Evolutionary conservation across 2,113 vertebrate species (phyloP), one percentile per base, ranked within the genome.

Genomic region (Corydoras maculifer): DNA sequence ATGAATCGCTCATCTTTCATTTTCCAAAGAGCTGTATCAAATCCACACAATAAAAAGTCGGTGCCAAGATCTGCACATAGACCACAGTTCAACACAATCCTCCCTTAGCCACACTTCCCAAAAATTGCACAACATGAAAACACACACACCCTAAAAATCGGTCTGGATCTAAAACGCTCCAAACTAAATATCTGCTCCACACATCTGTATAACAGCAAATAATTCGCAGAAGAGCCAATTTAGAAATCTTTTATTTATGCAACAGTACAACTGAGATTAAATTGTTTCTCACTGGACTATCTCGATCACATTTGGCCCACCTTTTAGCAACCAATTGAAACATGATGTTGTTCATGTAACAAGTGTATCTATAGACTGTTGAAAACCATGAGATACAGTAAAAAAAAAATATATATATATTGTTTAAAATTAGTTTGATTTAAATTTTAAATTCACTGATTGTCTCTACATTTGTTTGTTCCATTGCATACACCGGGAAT

Each of bases 161-260:
- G 13, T 14, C 7, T 43, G 35, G 65, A 12, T 3, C 55, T 9
- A 13, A 35, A 13, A 14, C 13, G 8, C 9, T 72, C 70, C 62
- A 58, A 72, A 58, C 29, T n/a, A 61, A 67, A 67, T 67, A 67
- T 67, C 64, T 61, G 50, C 57, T 67, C 58, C 66, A 67, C 30
- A 73, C 15, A 73, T 68, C 72, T 62, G 65, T 55, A 58, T 32
- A 67, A 32, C 51, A 67, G 65, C 14, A 68, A 73, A 30, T 11
- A 73, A 73, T 61, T 43, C 64, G 67, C 50, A 0, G 15, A 60
- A 9, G 63, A 68, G 58, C 15, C 64, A 25, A 68, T 73, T 68
- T 67, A 73, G 67, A 61, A 68, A 61, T 73, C 64, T 73, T 65
- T 49, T 73, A 55, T 73, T 73, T 73, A 73, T 62, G 65, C 64